Conservation (phyloP, 2,888 invertebrate genomes). For the Ryuthela nishihirai region DNA sequence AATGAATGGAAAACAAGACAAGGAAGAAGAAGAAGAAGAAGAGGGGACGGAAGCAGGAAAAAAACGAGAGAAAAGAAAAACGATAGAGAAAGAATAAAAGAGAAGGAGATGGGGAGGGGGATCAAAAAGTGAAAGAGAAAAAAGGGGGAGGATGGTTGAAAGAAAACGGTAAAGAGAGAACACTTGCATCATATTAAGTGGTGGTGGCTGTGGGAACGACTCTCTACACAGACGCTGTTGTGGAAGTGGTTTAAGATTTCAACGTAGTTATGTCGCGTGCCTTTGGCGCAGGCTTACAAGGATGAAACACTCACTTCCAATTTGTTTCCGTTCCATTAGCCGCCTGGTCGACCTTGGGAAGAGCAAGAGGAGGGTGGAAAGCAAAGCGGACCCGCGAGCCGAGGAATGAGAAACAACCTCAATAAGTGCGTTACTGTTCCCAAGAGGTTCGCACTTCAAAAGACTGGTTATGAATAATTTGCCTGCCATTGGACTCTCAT, state of each 20-base stretch:
- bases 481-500: constrained; percentile 32
- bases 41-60: constrained; percentile 10
- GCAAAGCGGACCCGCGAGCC: constrained; percentile 24
- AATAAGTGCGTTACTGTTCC: constrained; percentile 36
- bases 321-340: constrained; percentile 38
- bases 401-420: constrained; percentile 35
- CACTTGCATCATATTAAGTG: constrained; percentile 33
- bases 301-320: constrained; percentile 34
- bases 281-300: constrained; percentile 23
- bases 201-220: constrained; percentile 22
- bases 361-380: background rate
- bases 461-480: constrained; percentile 38
- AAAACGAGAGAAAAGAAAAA: background rate
- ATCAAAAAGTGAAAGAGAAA: background rate
- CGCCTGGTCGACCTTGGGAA: constrained; percentile 22
- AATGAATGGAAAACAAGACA: constrained; percentile 27
- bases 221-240: constrained; percentile 21
- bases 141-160: background rate
- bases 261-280: constrained; percentile 33
- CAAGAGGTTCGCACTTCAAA: constrained; percentile 32
- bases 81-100: background rate
- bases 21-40: background rate
- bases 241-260: constrained; percentile 37
- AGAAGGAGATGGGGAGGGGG: background rate
- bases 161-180: constrained; percentile 2